Conservation (phyloP, 2,113 vertebrate species). For the Mohoua ochrocephala region DNA sequence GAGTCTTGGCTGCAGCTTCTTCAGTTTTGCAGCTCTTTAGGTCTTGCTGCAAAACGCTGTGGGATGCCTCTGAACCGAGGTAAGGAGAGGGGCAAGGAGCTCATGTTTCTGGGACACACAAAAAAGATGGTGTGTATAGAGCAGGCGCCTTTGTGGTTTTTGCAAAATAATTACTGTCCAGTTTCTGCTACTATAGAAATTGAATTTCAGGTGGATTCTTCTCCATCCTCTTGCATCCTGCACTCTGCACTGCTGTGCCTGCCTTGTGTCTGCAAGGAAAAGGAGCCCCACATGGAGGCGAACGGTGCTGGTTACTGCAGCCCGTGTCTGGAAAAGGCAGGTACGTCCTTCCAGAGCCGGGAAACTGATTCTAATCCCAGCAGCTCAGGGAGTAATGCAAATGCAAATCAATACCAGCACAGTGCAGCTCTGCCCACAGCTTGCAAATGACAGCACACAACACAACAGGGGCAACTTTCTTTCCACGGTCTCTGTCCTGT, state of each 20-base stretch:
- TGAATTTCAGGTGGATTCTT: not conserved
- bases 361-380: not conserved
- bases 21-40: not conserved
- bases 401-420: not conserved
- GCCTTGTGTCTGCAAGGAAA: not conserved
- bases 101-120: fast-evolving
- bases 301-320: not conserved
- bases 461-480: not conserved
- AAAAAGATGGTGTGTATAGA: not conserved
- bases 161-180: not conserved
- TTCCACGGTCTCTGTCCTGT: not conserved
- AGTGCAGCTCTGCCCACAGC: not conserved
- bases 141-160: fast-evolving
- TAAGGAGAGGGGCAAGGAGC: not conserved
- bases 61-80: not conserved
- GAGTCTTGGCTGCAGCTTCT: not conserved
- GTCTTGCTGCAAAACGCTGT: not conserved
- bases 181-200: not conserved
- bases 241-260: not conserved
- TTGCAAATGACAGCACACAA: not conserved
- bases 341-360: not conserved
- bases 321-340: not conserved
- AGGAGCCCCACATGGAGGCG: not conserved
- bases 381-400: not conserved
- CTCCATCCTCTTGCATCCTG: not conserved